Base-by-base conservation (phyloP, 2,888 invertebrate species). In the Glaucopsyche alexis region DNA sequence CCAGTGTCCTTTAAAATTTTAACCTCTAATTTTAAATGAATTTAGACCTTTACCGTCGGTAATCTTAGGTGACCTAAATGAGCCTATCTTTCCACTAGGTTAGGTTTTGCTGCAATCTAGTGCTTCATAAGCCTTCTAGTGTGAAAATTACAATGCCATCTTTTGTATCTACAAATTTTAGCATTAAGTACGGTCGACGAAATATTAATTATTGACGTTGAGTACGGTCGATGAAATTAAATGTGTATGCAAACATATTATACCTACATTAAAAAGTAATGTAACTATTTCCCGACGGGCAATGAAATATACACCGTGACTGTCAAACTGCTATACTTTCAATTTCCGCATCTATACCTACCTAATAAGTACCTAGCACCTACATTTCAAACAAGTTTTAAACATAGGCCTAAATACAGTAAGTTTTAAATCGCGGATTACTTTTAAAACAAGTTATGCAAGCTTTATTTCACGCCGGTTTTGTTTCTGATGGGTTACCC, bases 101-200 rank as follows among this genome's bases (percentile, higher is more conserved):
- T 60, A 60, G 60, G 60, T 60, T 60, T 60, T 38, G 60, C 60
- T 38, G 60, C 60, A 60, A 60, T 60, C 60, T 60, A 60, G 60
- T 29, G 55, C 29, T n/a, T n/a, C n/a, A 60, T 60, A 60, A 60
- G 6, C 60, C 60, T 60, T 29, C 29, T 38, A 29, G 60, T 60
- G 60, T 60, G 60, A 60, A 60, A 60, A 60, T 60, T 29, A 38
- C 29, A 29, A 13, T 29, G 19, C 16, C 19, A 55, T 29, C 60
- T 60, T 60, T 60, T 60, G 60, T 60, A 29, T 60, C 11, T 60
- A 60, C 11, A n/a, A n/a, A n/a, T n/a, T n/a, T n/a, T 13, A 16
- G 16, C 3, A 2, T 19, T 8, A 11, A 9, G 47, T 9, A 13
- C 47, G 47, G 9, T 47, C 13, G 13, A 47, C 1, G 47, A 13